Percentiles rank a stretch among this genome's conserved stretches.
Evolutionary conservation across 2,797 vertebrate genomes (phyloP).

Genomic region (Rhynchotus rufescens): DNA sequence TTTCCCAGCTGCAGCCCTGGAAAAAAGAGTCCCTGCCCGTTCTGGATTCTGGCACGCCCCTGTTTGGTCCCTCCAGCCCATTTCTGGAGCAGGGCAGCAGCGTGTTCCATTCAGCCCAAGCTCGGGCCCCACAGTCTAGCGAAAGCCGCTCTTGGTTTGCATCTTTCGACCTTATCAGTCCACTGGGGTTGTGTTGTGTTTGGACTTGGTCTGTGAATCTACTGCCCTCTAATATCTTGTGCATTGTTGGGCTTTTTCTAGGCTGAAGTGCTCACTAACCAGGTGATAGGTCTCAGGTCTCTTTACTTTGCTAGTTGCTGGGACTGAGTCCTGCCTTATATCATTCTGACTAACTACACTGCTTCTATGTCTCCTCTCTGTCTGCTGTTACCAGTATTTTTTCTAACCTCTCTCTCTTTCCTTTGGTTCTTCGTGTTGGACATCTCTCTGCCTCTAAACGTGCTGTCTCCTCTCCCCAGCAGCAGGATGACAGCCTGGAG

Average conservation of each 20-base stretch:
- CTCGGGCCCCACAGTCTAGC: neutral
- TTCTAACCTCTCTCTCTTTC: slow-evolving; percentile 6
- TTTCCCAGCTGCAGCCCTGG: neutral
- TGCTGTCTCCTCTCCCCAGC: slow-evolving; percentile 41
- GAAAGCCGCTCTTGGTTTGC: fast-evolving
- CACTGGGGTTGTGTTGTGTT: fast-evolving
- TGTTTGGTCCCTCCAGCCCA: neutral
- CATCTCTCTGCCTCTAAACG: neutral
- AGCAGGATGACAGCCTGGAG: slow-evolving; percentile 94
- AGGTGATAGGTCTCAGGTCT: neutral
- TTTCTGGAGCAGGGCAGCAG: neutral
- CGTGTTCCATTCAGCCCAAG: neutral
- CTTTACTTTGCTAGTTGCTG: neutral
- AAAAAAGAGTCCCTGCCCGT: neutral
- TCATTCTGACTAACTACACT: neutral
- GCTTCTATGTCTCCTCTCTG: neutral
- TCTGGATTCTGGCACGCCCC: neutral
- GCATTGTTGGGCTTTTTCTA: neutral
- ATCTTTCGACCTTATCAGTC: neutral
- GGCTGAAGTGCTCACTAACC: neutral
- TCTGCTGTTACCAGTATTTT: neutral
- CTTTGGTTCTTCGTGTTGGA: neutral
- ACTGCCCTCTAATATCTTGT: neutral
- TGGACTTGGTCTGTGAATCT: fast-evolving
- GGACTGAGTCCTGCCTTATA: neutral